Evolutionary conservation across 1,140 invertebrate species (phyloP).

Genomic region (Zophobas morio): DNA sequence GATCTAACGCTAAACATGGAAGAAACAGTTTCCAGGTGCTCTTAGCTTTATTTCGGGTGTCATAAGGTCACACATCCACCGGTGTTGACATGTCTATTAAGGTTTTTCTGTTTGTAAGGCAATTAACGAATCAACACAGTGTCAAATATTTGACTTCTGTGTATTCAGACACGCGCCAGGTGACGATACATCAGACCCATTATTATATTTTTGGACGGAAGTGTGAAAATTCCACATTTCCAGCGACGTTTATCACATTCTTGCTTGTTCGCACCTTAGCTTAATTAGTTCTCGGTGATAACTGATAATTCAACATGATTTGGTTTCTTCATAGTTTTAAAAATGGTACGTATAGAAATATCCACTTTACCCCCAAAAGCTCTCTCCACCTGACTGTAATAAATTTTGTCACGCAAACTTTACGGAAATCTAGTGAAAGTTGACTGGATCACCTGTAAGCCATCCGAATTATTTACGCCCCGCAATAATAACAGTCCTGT

Average conservation of each 20-base stretch:
- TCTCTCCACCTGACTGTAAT: not conserved
- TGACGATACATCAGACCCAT: not conserved
- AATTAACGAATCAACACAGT: slow-evolving; percentile 24
- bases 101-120: slow-evolving; percentile 36
- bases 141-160: slow-evolving; percentile 29
- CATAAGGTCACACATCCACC: slow-evolving; percentile 6
- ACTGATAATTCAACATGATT: not conserved
- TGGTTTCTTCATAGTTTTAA: not conserved
- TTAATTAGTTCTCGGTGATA: slow-evolving; percentile 1
- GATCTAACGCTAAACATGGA: not conserved
- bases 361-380: not conserved
- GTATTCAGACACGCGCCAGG: not conserved
- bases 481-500: slow-evolving; percentile 60
- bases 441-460: slow-evolving; percentile 59
- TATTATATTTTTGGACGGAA: not conserved
- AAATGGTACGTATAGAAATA: not conserved
- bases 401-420: not conserved
- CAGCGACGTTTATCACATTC: not conserved
- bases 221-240: slow-evolving; percentile 1
- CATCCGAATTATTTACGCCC: slow-evolving; percentile 61
- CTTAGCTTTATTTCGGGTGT: slow-evolving; percentile 1
- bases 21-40: slow-evolving; percentile 8
- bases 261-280: not conserved
- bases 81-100: slow-evolving; percentile 16
- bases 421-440: slow-evolving; percentile 40